Conservation (phyloP, 2,888 invertebrate species). For the Cordilura impudica region DNA sequence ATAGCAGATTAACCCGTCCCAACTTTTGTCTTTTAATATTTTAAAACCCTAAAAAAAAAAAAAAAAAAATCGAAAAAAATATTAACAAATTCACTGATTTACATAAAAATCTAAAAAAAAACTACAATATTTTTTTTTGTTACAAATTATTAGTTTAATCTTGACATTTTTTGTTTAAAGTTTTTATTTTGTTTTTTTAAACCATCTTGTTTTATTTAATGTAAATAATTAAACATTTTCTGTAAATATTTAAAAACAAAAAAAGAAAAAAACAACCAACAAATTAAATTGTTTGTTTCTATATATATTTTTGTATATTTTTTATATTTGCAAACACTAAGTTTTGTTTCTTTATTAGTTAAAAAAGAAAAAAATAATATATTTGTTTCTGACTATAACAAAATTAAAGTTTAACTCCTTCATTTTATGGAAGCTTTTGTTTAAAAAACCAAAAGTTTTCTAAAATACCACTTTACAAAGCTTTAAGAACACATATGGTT, state of each 20-base stretch:
- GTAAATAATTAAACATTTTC: conserved; percentile 76
- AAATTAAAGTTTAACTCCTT: no score
- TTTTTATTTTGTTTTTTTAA: conserved; percentile 55
- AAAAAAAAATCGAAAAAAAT: conserved; percentile 37
- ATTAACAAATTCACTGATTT: conserved; percentile 38
- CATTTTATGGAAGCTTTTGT: no score
- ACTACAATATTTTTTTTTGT: conserved; percentile 45
- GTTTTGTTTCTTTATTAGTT: conserved; percentile 49
- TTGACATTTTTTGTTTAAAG: conserved; percentile 65
- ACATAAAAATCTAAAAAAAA: conserved; percentile 34
- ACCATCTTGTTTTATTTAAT: conserved; percentile 65
- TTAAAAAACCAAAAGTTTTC: no score
- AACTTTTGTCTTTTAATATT: conserved; percentile 71
- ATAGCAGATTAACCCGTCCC: conserved; percentile 78
- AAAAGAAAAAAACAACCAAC: conserved; percentile 44
- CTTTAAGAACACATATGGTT: no score
- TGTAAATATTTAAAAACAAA: conserved; percentile 68
- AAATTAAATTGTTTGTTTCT: conserved; percentile 62
- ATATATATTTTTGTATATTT: conserved; percentile 58
- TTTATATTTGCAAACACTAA: conserved; percentile 72
- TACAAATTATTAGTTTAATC: conserved; percentile 41
- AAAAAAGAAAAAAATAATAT: neutral
- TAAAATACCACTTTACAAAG: no score
- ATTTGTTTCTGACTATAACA: neutral
- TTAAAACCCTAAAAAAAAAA: conserved; percentile 44